Conservation (phyloP, 2,797 vertebrate genomes). For the Rachycentron canadum region DNA sequence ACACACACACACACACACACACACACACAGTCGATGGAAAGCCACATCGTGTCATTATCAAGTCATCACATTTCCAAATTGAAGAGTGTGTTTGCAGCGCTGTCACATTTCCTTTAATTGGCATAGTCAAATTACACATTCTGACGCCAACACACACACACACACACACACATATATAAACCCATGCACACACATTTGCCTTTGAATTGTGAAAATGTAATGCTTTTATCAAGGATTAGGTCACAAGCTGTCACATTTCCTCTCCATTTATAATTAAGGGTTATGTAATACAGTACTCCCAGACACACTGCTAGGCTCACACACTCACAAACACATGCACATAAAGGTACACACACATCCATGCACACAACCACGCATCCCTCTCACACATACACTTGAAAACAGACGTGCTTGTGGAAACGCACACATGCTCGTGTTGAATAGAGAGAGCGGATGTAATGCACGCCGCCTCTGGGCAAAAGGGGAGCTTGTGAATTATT, state of each 20-base stretch:
- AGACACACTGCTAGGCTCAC: constrained; percentile 45
- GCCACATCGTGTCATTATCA: constrained; percentile 52
- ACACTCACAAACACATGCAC: constrained; percentile 19
- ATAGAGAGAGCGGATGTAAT: constrained; percentile 47
- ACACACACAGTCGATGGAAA: constrained; percentile 13
- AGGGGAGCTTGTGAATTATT: constrained; percentile 71
- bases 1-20: constrained; percentile 13
- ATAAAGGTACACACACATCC: constrained; percentile 10
- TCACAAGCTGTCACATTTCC: constrained; percentile 81
- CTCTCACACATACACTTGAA: constrained; percentile 10
- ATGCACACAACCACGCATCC: background rate
- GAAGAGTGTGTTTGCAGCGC: constrained; percentile 45
- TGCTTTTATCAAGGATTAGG: constrained; percentile 77
- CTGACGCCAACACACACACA: constrained; percentile 6
- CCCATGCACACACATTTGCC: constrained; percentile 38
- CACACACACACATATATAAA: constrained; percentile 1
- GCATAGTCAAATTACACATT: constrained; percentile 43
- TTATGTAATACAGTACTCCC: constrained; percentile 72
- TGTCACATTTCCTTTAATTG: constrained; percentile 70
- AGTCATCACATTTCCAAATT: constrained; percentile 59
- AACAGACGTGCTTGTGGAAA: background rate
- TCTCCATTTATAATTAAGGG: constrained; percentile 77
- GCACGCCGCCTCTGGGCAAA: constrained; percentile 52
- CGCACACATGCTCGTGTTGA: constrained; percentile 30
- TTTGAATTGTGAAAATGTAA: constrained; percentile 73